A percentile compares a stretch with the other conserved stretches of the same genome.
Conservation (phyloP, 2,797 vertebrate genomes). For the Girardinus metallicus region DNA sequence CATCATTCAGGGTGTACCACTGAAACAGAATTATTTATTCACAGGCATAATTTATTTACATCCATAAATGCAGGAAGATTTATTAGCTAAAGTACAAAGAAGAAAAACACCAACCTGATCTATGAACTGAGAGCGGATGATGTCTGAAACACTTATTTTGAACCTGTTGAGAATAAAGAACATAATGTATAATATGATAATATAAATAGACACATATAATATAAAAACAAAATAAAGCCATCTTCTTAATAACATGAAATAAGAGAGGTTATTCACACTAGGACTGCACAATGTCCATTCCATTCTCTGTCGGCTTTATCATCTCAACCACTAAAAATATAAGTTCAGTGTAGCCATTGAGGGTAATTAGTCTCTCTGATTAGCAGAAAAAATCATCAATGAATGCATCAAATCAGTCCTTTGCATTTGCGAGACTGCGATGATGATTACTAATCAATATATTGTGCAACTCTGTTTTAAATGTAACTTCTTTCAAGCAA, state of each 20-base stretch:
- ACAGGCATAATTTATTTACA: constrained; percentile 10
- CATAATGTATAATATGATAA: background rate
- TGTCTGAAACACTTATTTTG: constrained; percentile 79
- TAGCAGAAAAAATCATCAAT: background rate
- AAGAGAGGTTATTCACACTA: background rate
- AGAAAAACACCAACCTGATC: constrained; percentile 77
- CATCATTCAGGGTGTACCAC: constrained; percentile 88
- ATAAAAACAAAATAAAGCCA: background rate
- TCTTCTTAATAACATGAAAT: background rate
- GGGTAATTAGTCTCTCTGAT: background rate
- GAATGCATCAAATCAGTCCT: background rate
- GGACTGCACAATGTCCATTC: background rate
- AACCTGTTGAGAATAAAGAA: constrained; percentile 69
- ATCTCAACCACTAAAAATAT: background rate
- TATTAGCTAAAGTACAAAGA: background rate
- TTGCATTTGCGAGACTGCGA: background rate
- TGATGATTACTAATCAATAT: background rate
- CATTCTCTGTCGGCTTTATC: background rate
- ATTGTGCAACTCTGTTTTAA: background rate
- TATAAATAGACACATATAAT: background rate
- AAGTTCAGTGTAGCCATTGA: background rate
- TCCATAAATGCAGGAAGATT: constrained; percentile 4
- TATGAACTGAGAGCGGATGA: constrained; percentile 80
- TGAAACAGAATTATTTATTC: constrained; percentile 55
- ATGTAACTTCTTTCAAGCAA: background rate